These are phyloP conservation scores for Neocrepidodera transversa DNA, from an alignment of 2,888 invertebrate genomes.

Conservation along the genomic window DNA sequence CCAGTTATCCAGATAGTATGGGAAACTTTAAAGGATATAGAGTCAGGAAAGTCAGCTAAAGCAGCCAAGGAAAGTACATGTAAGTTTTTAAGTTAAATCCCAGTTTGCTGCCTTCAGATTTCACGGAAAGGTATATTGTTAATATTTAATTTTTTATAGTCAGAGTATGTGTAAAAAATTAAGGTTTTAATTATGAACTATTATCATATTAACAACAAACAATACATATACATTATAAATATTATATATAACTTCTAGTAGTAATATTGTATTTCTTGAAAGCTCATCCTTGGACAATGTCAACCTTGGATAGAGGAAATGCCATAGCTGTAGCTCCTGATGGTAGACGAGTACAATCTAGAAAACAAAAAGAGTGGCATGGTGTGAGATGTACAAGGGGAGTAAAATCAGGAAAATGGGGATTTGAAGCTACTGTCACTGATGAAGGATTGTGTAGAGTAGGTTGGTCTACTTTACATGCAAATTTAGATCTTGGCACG, in stretches of 20 bases:
- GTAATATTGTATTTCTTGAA: no score
- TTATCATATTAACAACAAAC: no score
- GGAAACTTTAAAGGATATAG: slow-evolving; percentile 92
- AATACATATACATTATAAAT: no score
- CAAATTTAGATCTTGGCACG: slow-evolving; percentile 89
- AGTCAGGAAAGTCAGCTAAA: slow-evolving; percentile 72
- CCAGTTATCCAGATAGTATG: slow-evolving; percentile 98
- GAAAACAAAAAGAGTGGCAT: slow-evolving; percentile 93
- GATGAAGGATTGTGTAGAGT: slow-evolving; percentile 97
- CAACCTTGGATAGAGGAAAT: slow-evolving; percentile 84
- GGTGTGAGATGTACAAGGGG: slow-evolving; percentile 91
- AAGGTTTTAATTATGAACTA: no score
- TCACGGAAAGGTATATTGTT: no score
- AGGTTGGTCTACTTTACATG: slow-evolving; percentile 92
- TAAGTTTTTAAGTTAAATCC: no score
- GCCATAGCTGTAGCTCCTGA: slow-evolving; percentile 91
- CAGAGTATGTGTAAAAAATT: no score
- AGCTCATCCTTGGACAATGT: slow-evolving; percentile 82
- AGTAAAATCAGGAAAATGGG: slow-evolving; percentile 85
- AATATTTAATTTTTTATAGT: no score
- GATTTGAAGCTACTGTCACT: slow-evolving; percentile 88
- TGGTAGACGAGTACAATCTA: slow-evolving; percentile 92
- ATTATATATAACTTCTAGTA: no score
- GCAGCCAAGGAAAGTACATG: slow-evolving; percentile 52
- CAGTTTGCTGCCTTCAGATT: no score